Evolutionary conservation across 1,140 invertebrate genomes (phyloP).

Genomic region (Chrysoperla carnea): DNA sequence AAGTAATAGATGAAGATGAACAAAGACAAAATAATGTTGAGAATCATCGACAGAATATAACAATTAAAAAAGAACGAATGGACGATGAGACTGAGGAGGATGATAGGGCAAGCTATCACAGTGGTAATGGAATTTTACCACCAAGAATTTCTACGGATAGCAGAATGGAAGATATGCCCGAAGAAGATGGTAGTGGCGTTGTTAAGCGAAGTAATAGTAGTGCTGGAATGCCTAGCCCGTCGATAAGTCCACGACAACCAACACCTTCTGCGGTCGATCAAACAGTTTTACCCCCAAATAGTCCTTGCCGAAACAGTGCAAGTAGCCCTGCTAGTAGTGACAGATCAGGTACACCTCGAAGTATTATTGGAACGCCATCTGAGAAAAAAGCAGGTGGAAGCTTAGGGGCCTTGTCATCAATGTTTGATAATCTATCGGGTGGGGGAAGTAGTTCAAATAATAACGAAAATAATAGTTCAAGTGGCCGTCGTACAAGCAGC

Average conservation of each 20-base stretch:
- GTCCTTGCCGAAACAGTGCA: slow-evolving; percentile 39
- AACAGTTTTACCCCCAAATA: slow-evolving; percentile 17
- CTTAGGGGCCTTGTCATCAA: slow-evolving; percentile 69
- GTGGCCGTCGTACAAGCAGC: slow-evolving; percentile 44
- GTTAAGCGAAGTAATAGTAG: slow-evolving; percentile 4
- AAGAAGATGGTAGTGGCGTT: slow-evolving; percentile 5
- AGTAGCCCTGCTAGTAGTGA: slow-evolving; percentile 53
- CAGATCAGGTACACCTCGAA: slow-evolving; percentile 46
- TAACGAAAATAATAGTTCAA: slow-evolving; percentile 22
- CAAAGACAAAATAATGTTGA: slow-evolving; percentile 2
- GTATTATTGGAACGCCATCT: slow-evolving; percentile 34
- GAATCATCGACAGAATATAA: slow-evolving; percentile 13
- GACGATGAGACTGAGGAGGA: slow-evolving; percentile 31
- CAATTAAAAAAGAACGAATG: slow-evolving; percentile 34
- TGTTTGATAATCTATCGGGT: slow-evolving; percentile 69
- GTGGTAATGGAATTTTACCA: slow-evolving; percentile 23
- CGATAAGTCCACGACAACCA: slow-evolving; percentile 32
- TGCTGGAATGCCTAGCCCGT: slow-evolving; percentile 27
- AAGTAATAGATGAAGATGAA: slow-evolving; percentile 14
- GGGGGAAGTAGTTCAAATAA: slow-evolving; percentile 19
- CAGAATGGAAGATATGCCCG: slow-evolving; percentile 14
- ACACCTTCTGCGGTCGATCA: slow-evolving; percentile 20
- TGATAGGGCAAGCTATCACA: slow-evolving; percentile 27
- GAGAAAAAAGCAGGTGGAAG: slow-evolving; percentile 33
- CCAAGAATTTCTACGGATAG: slow-evolving; percentile 12